Base-by-base conservation (phyloP, 2,797 vertebrate genomes). In the Xiphophorus birchmanni region DNA sequence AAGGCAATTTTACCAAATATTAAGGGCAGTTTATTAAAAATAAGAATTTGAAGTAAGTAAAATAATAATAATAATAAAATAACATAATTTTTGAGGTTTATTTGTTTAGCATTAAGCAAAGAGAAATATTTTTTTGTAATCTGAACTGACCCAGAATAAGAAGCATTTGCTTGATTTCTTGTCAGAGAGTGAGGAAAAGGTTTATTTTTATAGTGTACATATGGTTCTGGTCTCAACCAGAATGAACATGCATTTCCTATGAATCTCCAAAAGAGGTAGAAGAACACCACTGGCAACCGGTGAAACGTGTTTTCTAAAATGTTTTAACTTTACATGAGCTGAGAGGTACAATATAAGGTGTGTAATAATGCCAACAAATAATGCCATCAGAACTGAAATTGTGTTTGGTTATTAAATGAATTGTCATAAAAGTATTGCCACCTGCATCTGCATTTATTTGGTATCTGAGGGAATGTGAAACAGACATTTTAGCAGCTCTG, bases 401-500 rank as follows among this genome's bases (percentile, higher is more conserved):
- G 21, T 23, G 21, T 26, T 11, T 54, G 50, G 47, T 52, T 8
- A 81, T 78, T 67, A 69, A 23, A 80, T 23, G 79, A 86, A 88
- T 65, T 23, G 77, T 48, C 44, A 23, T 0, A 0, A 67, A 48
- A 78, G 65, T 29, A 74, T 23, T 21, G 40, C 44, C 60, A 63
- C 80, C 77, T 72, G 77, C 23, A 23, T 80, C 44, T 82, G 23
- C n/a, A 47, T 84, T 83, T 84, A 78, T 80, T 77, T 65, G 60
- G 78, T 54, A 42, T 84, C 75, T 47, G 58, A 73, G 74, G 74
- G 76, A 89, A 18, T 82, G 58, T 84, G 60, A 79, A 79, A 21
- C 69, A 79, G 74, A 83, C 82, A 82, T 73, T 83, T 81, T 50
- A 26, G 37, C 79, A 86, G 83, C 80, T 83, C 82, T 87, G 81